Conservation (phyloP, 2,113 vertebrate genomes). For the Spea multiplicata region DNA sequence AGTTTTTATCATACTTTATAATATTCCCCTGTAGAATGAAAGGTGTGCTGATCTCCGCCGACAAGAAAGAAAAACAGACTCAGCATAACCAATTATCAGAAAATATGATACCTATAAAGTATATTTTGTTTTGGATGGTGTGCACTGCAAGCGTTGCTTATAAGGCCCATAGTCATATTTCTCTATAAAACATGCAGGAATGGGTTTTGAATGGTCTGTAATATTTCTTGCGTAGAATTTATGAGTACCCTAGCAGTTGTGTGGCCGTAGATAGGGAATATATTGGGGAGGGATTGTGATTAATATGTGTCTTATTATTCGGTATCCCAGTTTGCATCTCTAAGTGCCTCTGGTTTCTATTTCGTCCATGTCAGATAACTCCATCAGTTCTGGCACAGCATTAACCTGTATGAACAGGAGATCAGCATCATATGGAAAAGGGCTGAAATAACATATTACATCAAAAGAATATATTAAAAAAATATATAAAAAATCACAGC, state of each 20-base stretch:
- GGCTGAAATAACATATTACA: background rate
- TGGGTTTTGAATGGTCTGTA: background rate
- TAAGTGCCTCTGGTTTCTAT: background rate
- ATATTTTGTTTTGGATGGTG: background rate
- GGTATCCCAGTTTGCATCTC: conserved; percentile 9
- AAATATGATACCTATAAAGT: background rate
- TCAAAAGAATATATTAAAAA: background rate
- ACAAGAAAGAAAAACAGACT: background rate
- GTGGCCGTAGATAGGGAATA: background rate
- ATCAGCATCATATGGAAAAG: background rate
- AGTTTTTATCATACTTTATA: no score
- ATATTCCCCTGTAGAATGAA: background rate
- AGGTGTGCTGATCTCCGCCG: background rate
- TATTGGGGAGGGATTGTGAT: conserved; percentile 1
- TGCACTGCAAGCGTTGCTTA: background rate
- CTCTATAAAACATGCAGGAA: background rate
- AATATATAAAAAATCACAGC: background rate
- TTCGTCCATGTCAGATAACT: conserved; percentile 1
- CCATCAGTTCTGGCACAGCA: background rate
- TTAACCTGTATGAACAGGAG: background rate
- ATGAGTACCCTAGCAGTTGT: background rate
- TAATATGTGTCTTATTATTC: background rate
- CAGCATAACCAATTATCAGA: background rate
- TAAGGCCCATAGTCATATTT: background rate
- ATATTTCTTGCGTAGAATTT: background rate